A percentile compares a stretch with the other conserved stretches of the same genome.
Evolutionary conservation across 2,888 invertebrate genomes (phyloP).

Genomic region (Apodemia duryi): DNA sequence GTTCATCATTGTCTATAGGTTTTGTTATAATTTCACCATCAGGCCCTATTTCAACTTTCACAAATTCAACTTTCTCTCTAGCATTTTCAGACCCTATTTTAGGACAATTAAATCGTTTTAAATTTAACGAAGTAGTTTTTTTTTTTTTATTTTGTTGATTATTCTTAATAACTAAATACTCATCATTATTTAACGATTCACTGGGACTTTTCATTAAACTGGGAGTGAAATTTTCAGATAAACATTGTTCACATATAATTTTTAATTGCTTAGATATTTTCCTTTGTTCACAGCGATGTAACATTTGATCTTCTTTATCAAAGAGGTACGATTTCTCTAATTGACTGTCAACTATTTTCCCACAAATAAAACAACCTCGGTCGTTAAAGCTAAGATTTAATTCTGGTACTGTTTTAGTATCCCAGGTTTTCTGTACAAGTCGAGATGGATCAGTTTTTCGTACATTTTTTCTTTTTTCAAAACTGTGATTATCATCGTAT

Average conservation of each 20-base stretch:
- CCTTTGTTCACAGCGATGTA: conserved; percentile 59
- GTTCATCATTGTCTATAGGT: conserved; percentile 44
- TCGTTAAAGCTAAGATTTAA: conserved; percentile 52
- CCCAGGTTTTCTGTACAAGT: conserved; percentile 50
- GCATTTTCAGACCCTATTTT: conserved; percentile 34
- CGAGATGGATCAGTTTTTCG: conserved; percentile 65
- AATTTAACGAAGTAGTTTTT: conserved; percentile 46
- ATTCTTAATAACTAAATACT: conserved; percentile 65
- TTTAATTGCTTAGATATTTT: conserved; percentile 57
- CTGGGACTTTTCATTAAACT: conserved; percentile 57
- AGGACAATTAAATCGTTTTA: conserved; percentile 31
- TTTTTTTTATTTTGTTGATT: conserved; percentile 72
- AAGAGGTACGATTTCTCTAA: conserved; percentile 63
- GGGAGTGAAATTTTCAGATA: conserved; percentile 57
- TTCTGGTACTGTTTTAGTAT: conserved; percentile 44
- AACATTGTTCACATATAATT: conserved; percentile 60
- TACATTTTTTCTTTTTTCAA: conserved; percentile 56
- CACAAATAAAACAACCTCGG: conserved; percentile 62
- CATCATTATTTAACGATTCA: conserved; percentile 56
- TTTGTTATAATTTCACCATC: conserved; percentile 63
- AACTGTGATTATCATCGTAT: conserved; percentile 46
- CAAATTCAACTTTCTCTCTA: conserved; percentile 43
- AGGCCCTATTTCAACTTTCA: conserved; percentile 66
- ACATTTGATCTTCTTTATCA: conserved; percentile 66
- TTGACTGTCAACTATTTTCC: conserved; percentile 49